These are phyloP conservation scores for Ptychobarbus kaznakovi DNA, from an alignment of 2,797 vertebrate genomes.

Conservation along the genomic window DNA sequence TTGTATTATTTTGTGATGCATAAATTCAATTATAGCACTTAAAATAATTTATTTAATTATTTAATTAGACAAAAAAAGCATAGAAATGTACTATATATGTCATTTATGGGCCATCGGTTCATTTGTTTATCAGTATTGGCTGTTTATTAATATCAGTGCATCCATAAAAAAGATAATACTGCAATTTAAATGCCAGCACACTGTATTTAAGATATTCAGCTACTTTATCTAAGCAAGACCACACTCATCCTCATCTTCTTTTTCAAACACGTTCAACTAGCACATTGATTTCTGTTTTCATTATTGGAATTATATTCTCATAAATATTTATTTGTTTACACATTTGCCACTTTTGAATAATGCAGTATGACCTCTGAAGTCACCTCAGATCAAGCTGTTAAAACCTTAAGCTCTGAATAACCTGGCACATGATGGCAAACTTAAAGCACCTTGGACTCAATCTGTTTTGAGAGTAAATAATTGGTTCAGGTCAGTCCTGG, in stretches of 20 bases:
- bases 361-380: background rate
- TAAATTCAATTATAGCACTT: background rate
- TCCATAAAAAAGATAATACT: background rate
- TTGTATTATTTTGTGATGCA: background rate
- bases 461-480: background rate
- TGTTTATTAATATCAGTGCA: background rate
- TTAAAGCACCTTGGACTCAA: background rate
- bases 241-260: background rate
- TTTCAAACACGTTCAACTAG: background rate
- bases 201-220: background rate
- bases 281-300: background rate
- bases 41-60: background rate
- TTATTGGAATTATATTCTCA: background rate
- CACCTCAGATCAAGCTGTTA: background rate
- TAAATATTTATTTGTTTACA: background rate
- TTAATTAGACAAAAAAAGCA: background rate
- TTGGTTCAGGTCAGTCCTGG: background rate
- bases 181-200: background rate
- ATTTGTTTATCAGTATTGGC: background rate
- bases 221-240: background rate
- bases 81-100: background rate
- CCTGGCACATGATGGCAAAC: background rate
- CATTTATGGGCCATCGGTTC: background rate
- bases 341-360: background rate
- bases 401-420: conserved; percentile 19